These are phyloP conservation scores for Trichopoda pennipes DNA, from an alignment of 2,888 invertebrate genomes.

Conservation along the genomic window DNA sequence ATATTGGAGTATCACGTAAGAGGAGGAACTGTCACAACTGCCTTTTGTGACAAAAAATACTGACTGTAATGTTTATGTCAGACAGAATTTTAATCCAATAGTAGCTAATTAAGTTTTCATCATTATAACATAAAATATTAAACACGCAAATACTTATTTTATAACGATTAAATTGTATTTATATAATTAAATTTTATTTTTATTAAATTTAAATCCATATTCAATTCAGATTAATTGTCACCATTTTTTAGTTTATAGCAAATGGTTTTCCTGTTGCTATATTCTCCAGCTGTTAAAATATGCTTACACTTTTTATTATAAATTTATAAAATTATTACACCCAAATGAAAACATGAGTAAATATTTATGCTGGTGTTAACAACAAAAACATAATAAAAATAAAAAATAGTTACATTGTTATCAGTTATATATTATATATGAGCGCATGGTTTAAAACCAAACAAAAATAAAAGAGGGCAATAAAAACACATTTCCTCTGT, in stretches of 20 bases:
- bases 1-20: too few relatives aligned
- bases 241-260: neutral
- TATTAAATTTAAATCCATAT: neutral
- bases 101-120: too few relatives aligned
- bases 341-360: conserved; percentile 40
- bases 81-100: too few relatives aligned
- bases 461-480: neutral
- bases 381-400: conserved; percentile 8
- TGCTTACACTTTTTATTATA: conserved; percentile 33
- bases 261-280: neutral
- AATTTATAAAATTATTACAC: conserved; percentile 54
- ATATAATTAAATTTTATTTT: too few relatives aligned
- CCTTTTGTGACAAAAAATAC: too few relatives aligned
- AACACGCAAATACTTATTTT: too few relatives aligned
- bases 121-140: too few relatives aligned
- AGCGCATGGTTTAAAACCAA: conserved; percentile 9
- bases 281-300: conserved; percentile 13
- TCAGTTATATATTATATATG: conserved; percentile 20
- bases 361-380: conserved; percentile 29
- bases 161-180: too few relatives aligned
- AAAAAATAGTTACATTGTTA: conserved; percentile 2
- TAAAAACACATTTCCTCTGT: conserved; percentile 6
- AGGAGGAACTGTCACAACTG: too few relatives aligned
- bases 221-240: conserved; percentile 15
- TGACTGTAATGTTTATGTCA: too few relatives aligned